Percentiles rank a stretch among this genome's conserved stretches.
Conservation (phyloP, 2,797 vertebrate species). For the Poeciliopsis presidionis region DNA sequence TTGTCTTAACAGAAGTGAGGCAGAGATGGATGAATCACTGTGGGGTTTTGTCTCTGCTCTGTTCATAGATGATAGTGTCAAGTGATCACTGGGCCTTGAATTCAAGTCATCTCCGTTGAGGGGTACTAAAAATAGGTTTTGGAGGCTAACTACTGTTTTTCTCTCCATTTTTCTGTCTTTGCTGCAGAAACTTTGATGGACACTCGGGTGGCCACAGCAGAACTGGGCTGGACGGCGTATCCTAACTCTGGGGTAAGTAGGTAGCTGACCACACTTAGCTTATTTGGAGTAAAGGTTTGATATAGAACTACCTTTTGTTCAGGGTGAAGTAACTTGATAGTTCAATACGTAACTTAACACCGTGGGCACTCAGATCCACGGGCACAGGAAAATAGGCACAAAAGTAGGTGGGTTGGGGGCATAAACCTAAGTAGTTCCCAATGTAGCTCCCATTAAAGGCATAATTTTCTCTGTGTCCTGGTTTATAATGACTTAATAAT, state of each 20-base stretch:
- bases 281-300: constrained; percentile 7
- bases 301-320: neutral
- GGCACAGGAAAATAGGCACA: constrained; percentile 53
- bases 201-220: constrained; percentile 95
- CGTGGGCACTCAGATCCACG: constrained; percentile 10
- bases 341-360: constrained; percentile 25
- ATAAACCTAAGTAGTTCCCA: constrained; percentile 65
- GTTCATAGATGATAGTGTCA: constrained; percentile 64
- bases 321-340: neutral
- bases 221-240: constrained; percentile 97
- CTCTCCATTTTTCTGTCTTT: constrained; percentile 28
- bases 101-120: constrained; percentile 49
- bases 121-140: constrained; percentile 59
- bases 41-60: constrained; percentile 58
- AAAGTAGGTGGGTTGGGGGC: constrained; percentile 52
- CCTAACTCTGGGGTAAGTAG: constrained; percentile 95
- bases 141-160: constrained; percentile 52
- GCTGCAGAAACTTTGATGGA: constrained; percentile 95
- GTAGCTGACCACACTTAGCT: constrained; percentile 1
- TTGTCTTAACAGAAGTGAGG: constrained; percentile 52
- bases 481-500: constrained; percentile 82
- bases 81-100: constrained; percentile 66
- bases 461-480: constrained; percentile 77
- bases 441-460: constrained; percentile 68
- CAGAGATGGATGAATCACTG: constrained; percentile 56